Evolutionary conservation across 2,888 invertebrate species (phyloP), one percentile per base, ranked within the genome.

Genomic region (Thera britannica): DNA sequence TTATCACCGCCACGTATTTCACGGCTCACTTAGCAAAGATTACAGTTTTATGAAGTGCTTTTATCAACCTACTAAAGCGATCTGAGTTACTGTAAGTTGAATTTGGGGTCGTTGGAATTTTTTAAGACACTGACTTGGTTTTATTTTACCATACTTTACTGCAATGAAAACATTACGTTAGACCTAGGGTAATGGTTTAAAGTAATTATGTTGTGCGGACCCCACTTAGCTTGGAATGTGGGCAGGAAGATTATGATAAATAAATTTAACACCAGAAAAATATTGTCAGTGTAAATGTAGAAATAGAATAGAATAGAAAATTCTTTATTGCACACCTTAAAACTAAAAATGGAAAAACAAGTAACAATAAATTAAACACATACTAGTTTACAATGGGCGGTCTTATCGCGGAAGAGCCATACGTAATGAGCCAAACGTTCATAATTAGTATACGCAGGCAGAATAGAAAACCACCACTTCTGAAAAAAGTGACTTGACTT

Each of bases 1-100:
- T 67, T 63, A 64, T 67, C 71, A 61, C 63, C 70, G 58, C 71
- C 54, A 65, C 68, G 63, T 71, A 70, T 72, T 72, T 73, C 71
- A 72, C 70, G 68, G 61, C 73, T 73, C 69, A 73, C 72, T 75
- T 75, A 73, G 70, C 59, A 58, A 71, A 65, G 74, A 75, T 75
- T 70, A 72, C 68, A 68, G 58, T 73, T 75, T 72, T 71, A 75
- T 70, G 70, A 73, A 75, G 70, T 72, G 67, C 65, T 70, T 70
- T 67, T 72, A 69, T 54, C 52, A 62, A 60, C 41, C 65, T 69
- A 70, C 65, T 71, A 62, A 56, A 67, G 64, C 57, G 57, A 58
- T 57, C 62, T 66, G 54, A 62, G 69, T 66, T 62, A 69, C 62
- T 69, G 65, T 59, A 54, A 66, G 66, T 63, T 60, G 59, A 63